phyloP scores from a whole-genome alignment of 2,888 invertebrate genomes.

The Caradrina kadenii region DNA sequence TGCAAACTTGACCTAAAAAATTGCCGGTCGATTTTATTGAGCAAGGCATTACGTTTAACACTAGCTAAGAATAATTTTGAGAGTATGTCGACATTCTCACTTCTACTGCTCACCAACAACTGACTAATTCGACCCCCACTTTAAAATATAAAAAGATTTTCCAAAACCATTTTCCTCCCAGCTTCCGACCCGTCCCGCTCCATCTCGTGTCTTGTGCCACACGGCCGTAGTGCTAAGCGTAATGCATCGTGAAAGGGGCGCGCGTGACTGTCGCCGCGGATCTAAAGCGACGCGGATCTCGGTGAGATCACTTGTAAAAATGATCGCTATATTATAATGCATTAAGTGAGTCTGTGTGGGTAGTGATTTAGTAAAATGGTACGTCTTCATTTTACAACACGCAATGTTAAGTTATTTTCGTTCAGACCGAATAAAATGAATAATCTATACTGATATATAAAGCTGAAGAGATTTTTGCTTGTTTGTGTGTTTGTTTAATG shows the following conservation, averaged over 20 bases:
- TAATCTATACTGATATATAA: too few species aligned
- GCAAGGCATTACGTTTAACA: too few species aligned
- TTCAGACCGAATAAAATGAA: too few species aligned
- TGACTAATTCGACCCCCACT: neutral
- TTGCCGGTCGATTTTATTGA: too few species aligned
- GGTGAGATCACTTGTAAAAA: slow-evolving; percentile 59
- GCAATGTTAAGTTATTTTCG: too few species aligned
- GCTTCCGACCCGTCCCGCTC: slow-evolving; percentile 46
- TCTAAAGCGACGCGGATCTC: slow-evolving; percentile 58
- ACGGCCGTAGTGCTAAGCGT: slow-evolving; percentile 63
- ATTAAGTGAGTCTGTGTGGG: neutral
- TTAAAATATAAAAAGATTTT: neutral
- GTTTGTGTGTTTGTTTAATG: too few species aligned
- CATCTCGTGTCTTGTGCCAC: slow-evolving; percentile 40
- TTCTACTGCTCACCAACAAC: neutral
- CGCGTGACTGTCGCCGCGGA: slow-evolving; percentile 74
- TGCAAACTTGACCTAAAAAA: too few species aligned
- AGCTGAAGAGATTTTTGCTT: too few species aligned
- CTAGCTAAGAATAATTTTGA: neutral
- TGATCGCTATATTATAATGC: slow-evolving; percentile 47
- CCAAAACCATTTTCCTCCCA: neutral
- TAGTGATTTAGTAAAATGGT: neutral
- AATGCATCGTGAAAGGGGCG: slow-evolving; percentile 84
- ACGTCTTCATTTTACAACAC: neutral
- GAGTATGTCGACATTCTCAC: neutral